A percentile compares a stretch with the other conserved stretches of the same genome.
Conservation (phyloP, 2,113 vertebrate species). For the Elanus axillaris region DNA sequence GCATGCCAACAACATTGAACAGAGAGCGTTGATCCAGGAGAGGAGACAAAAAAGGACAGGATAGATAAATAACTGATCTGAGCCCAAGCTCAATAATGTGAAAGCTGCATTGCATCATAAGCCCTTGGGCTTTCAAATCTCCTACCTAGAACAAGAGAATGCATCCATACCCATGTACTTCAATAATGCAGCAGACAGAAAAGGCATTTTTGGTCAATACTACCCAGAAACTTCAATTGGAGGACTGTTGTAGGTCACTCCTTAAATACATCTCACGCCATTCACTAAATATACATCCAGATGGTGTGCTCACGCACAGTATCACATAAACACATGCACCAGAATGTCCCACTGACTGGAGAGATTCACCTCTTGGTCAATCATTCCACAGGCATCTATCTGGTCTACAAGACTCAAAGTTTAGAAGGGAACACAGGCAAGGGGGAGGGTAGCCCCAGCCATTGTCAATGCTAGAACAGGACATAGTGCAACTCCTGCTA, state of each 20-base stretch:
- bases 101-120: neutral
- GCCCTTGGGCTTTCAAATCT: neutral
- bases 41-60: neutral
- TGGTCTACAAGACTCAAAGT: neutral
- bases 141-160: neutral
- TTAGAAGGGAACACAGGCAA: rapidly evolving
- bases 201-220: neutral
- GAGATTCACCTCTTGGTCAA: neutral
- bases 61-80: neutral
- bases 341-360: neutral
- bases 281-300: neutral
- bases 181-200: neutral
- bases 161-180: neutral
- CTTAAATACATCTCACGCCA: neutral
- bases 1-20: neutral
- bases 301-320: neutral
- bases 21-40: neutral
- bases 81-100: neutral
- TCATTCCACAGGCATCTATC: neutral
- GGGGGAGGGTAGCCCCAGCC: neutral
- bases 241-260: neutral
- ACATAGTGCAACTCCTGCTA: neutral
- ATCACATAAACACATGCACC: neutral
- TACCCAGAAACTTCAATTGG: neutral
- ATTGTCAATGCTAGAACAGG: neutral